Percentiles rank a stretch among this genome's conserved stretches.
Evolutionary conservation across 2,888 invertebrate genomes (phyloP).

Genomic region (Masnerella sp.): DNA sequence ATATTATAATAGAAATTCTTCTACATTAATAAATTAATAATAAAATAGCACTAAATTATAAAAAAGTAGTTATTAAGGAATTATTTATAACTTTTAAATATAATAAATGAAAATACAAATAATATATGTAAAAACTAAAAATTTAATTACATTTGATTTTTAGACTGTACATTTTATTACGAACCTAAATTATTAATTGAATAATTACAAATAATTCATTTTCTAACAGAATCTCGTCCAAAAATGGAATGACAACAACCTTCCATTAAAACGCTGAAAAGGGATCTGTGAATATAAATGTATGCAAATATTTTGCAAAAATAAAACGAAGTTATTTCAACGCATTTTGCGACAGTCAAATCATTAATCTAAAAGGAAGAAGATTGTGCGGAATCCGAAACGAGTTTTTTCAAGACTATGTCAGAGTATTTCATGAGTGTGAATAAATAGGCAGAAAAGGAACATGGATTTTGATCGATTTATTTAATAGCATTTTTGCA

Average conservation of each 20-base stretch:
- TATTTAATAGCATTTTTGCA: background rate
- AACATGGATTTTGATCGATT: background rate
- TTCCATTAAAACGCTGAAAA: background rate
- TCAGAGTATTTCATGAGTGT: background rate
- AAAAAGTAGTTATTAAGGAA: too few relatives aligned
- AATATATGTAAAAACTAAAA: too few relatives aligned
- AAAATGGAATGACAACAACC: background rate
- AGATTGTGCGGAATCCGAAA: constrained; percentile 13
- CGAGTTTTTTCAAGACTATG: constrained; percentile 5
- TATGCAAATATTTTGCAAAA: constrained; percentile 30
- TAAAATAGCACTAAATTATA: too few relatives aligned
- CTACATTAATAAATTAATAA: too few relatives aligned
- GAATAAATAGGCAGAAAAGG: constrained; percentile 3
- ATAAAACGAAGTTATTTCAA: constrained; percentile 2
- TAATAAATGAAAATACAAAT: too few relatives aligned
- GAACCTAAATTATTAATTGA: too few relatives aligned
- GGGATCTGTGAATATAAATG: constrained; percentile 12
- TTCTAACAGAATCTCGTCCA: background rate
- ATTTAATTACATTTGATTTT: too few relatives aligned
- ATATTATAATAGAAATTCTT: too few relatives aligned
- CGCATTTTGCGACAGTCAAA: constrained; percentile 5
- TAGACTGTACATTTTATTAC: too few relatives aligned
- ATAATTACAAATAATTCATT: too few relatives aligned
- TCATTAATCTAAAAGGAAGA: constrained; percentile 17
- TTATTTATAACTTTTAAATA: too few relatives aligned